Base-by-base conservation (phyloP, 2,888 invertebrate species). In the Hermaeophaga mercurialis region DNA sequence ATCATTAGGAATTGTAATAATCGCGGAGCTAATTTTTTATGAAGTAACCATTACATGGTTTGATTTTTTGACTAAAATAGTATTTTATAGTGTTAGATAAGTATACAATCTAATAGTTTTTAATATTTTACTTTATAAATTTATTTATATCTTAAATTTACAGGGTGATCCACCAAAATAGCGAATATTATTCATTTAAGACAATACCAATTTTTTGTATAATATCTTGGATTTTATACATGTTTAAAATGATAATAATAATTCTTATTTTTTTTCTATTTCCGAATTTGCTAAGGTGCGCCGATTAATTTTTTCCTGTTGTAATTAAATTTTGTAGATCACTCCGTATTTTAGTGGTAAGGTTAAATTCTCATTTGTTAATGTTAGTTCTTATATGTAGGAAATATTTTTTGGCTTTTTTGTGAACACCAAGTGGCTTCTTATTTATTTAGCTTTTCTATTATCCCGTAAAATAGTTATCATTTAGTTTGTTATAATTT, bases 381-480 rank as follows among this genome's bases (percentile, higher is more conserved):
- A 45, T 59, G 47, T 58, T 56, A 56, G 53, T 15, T 41, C 46
- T 31, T 55, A 52, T 52, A 15, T 34, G 24, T 39, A 54, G 31
- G 34, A 45, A 47, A 38, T 45, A 57, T 56, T 47, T 56, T 58
- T 56, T 43, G 33, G 50, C 55, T 59, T 48, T n/a, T 59, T 31
- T 56, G 44, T 60, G 56, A 60, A 58, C 45, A 60, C 58, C 48
- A 58, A 54, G 54, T 59, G 58, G 62, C 62, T 60, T 63, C 47
- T 62, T 63, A 60, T 60, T 63, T 60, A 60, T 63, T 62, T 58
- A 57, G 60, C 60, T 58, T 59, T 57, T 62, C 57, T 59, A 55
- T 50, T 39, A 48, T 49, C 44, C 52, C 49, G 48, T 58, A 58
- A 55, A 31, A 33, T 48, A 50, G 22, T 48, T 56, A 54, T 49